These are phyloP conservation scores for pig (Sus scrofa) DNA, from an alignment of 2,113 vertebrate genomes.

Conservation along the genomic window DNA sequence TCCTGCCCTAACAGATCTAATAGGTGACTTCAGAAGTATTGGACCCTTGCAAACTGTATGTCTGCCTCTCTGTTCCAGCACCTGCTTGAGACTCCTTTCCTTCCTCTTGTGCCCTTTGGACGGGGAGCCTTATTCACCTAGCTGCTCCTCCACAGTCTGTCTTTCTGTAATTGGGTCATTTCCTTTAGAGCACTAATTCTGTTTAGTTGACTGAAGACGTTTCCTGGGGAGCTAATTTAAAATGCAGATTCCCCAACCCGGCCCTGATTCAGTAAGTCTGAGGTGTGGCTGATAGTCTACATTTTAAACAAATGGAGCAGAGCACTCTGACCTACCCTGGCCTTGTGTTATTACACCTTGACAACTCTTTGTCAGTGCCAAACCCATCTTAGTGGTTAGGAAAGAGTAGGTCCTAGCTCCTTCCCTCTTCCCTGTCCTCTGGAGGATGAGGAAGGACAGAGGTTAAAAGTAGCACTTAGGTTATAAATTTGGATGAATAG, in stretches of 20 bases:
- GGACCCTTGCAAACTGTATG: background rate
- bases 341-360: background rate
- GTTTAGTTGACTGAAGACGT: background rate
- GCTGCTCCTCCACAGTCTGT: background rate
- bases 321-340: constrained; percentile 11
- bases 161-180: constrained; percentile 19
- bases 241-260: background rate
- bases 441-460: constrained; percentile 33
- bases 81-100: background rate
- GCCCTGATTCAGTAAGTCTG: background rate
- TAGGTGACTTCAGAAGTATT: background rate
- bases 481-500: background rate
- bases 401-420: background rate
- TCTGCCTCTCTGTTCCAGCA: background rate
- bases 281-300: background rate
- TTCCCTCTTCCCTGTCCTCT: background rate
- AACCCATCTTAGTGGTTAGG: background rate
- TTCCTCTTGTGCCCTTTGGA: background rate
- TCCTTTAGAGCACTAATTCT: constrained; percentile 22
- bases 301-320: background rate
- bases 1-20: background rate
- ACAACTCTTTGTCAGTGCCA: constrained; percentile 16
- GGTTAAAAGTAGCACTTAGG: background rate
- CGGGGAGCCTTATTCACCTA: background rate
- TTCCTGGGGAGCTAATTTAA: constrained; percentile 20